Conservation (phyloP, 2,797 vertebrate species). For the Emys orbicularis region DNA sequence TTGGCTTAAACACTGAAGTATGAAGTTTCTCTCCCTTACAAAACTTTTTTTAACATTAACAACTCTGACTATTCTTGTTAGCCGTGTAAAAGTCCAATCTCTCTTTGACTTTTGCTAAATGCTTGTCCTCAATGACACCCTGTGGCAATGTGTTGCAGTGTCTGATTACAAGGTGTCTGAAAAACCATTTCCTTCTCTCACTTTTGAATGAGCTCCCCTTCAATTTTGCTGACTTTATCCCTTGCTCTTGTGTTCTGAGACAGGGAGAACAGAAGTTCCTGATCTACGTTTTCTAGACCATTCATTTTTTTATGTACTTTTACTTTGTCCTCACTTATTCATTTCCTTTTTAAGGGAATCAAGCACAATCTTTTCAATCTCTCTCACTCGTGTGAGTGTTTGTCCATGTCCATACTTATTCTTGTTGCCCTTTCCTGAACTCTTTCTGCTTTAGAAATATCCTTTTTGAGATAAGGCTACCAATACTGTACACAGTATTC, state of each 20-base stretch:
- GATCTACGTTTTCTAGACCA: neutral
- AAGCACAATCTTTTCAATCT: neutral
- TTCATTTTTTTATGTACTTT: neutral
- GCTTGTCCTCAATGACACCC: neutral
- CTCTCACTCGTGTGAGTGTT: neutral
- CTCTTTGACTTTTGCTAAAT: conserved; percentile 10
- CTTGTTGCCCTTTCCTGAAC: neutral
- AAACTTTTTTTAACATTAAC: neutral
- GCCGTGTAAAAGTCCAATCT: neutral
- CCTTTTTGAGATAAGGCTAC: neutral
- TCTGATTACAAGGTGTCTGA: neutral
- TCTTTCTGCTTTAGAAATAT: neutral
- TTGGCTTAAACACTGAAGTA: neutral
- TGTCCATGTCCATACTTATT: neutral
- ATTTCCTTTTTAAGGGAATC: neutral
- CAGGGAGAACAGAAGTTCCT: neutral
- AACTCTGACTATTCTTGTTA: neutral
- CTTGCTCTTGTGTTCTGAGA: neutral
- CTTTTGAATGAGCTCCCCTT: neutral
- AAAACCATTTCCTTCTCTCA: neutral
- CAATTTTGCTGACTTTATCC: neutral
- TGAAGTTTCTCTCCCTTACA: neutral
- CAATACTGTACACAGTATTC: neutral
- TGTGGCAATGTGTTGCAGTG: neutral
- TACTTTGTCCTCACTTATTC: neutral